Base-by-base conservation (phyloP, 2,888 invertebrate species). In the Hololepta plana region DNA sequence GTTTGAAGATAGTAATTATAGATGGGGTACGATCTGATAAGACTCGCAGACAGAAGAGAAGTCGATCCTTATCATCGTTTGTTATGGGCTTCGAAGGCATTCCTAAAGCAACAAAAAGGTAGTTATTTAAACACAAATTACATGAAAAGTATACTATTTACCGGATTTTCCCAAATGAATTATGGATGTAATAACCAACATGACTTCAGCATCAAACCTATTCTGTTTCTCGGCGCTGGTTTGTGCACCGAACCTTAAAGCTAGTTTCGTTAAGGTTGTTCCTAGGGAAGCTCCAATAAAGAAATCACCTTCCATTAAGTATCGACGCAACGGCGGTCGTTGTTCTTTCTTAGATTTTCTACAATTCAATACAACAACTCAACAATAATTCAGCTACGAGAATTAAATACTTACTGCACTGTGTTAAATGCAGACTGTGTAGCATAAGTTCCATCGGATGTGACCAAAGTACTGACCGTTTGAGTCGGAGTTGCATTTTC, bases 391-490 rank as follows among this genome's bases (percentile, higher is more conserved):
- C n/a, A n/a, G n/a, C n/a, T n/a, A 15, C 20, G 12, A 8, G 16
- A 26, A 20, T 20, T 10, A 22, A 28, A 16, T 26, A 63, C 72
- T 64, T 51, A 76, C 70, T 68, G 62, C 12, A 74, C 64, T 38
- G 84, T 62, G 46, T 84, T 91, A 56, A 96, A 91, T 20, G 91
- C 95, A 36, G 93, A 93, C 57, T 99, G 96, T 3, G 93, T 81
- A 13, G 96, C 98, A 55, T 99, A 99, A 0, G 96, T 95, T 11
- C 98, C 98, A 61, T 99, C 98, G 16, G 96, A 95, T 23, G 98
- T 98, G 20, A 98, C 93, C 32, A 87, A 58, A 41, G 74, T 77
- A 15, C 73, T 64, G 20, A 12, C 29, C 20, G 25, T 40, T 10
- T 37, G 34, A 9, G 36, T 36, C 4, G 36, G 36, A 12, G 57